Evolutionary conservation across 2,888 invertebrate species (phyloP), one percentile per base, ranked within the genome.

Genomic region (Cryptocheilus praepositus): DNA sequence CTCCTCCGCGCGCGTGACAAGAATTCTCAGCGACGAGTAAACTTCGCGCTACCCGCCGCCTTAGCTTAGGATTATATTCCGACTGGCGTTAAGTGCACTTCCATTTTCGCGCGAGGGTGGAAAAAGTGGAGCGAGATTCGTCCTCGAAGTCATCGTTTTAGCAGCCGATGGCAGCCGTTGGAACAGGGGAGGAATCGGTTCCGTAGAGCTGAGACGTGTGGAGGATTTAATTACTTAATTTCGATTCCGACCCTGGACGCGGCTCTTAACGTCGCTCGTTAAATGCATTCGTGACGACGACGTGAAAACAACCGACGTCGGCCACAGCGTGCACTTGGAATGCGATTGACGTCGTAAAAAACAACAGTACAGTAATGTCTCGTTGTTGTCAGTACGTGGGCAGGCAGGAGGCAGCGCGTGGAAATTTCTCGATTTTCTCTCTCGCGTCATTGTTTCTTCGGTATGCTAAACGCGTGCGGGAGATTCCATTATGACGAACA

Each of bases 1-100:
- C 71, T 73, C 71, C 64, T 55, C 61, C n/a, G 36, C 15, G 76
- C 76, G 68, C 77, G 76, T 74, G 77, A 77, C 76, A 56, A 62
- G 78, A 78, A 78, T 77, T 25, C 64, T 15, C 52, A 13, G 16
- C 16, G 56, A 57, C 51, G 53, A 55, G 59, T 55, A 45, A 67
- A 52, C 54, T 59, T 44, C 61, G 55, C 51, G 76, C 51, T 60
- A 60, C 62, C 64, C 55, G 55, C 71, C 60, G 54, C 56, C 63
- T 28, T 51, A 16, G 61, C 57, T 66, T 64, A 61, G 58, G 52
- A 65, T 67, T 64, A 67, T 62, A 66, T 66, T 56, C 67, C 71
- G 69, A 67, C 65, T 67, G 68, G 68, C 61, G 73, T 64, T 73
- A 75, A 75, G 61, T 66, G 61, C 70, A 68, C 61, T 61, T 45